A percentile compares a stretch with the other conserved stretches of the same genome.
phyloP scores from a whole-genome alignment of 2,113 vertebrate genomes.

The Lasiurus cinereus region DNA sequence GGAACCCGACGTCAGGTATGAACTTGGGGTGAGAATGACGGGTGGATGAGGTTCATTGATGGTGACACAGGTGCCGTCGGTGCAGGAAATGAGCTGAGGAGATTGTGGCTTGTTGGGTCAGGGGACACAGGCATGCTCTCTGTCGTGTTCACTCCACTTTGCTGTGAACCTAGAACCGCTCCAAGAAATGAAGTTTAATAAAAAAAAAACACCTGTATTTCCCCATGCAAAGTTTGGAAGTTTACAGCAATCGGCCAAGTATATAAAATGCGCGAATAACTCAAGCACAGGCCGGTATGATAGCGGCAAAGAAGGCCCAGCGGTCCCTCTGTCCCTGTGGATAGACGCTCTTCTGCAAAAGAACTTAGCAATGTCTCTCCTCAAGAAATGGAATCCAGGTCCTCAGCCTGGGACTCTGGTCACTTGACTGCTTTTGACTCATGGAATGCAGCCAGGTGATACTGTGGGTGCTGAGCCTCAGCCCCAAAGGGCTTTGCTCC shows the following conservation, averaged over 20 bases:
- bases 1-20: neutral
- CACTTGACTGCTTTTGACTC: neutral
- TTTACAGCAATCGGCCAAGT: neutral
- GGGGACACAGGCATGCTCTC: neutral
- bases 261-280: neutral
- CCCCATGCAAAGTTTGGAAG: neutral
- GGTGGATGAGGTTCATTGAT: neutral
- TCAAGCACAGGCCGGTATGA: neutral
- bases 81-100: no score
- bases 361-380: no score
- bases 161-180: neutral
- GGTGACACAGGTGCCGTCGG: neutral
- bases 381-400: neutral
- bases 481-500: neutral
- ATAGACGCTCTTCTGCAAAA: rapidly evolving
- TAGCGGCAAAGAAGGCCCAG: neutral
- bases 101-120: neutral
- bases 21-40: rapidly evolving
- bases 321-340: neutral
- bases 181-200: neutral
- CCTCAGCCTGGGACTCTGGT: neutral
- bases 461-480: neutral
- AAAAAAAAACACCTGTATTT: neutral
- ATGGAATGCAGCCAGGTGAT: no score
- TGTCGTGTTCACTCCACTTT: neutral